Conservation (phyloP, 2,888 invertebrate genomes). For the Dexiosoma caninum region DNA sequence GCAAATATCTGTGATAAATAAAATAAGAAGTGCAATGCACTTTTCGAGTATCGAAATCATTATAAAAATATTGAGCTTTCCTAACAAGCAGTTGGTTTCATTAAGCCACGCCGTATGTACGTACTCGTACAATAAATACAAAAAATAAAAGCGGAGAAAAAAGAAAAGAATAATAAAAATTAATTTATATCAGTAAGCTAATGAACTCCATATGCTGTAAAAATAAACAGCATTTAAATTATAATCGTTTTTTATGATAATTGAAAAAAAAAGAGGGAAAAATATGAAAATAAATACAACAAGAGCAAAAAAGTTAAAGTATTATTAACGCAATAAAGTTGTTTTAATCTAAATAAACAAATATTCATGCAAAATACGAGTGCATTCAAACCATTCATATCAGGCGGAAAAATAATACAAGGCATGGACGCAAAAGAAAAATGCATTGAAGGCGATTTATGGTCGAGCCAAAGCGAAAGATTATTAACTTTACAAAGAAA, state of each 20-base stretch:
- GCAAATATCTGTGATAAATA: too few relatives aligned
- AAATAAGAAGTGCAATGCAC: too few relatives aligned
- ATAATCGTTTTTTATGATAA: slow-evolving; percentile 59
- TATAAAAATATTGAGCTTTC: too few relatives aligned
- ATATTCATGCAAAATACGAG: slow-evolving; percentile 20
- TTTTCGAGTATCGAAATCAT: too few relatives aligned
- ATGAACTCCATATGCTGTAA: slow-evolving; percentile 57
- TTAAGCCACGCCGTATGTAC: background rate
- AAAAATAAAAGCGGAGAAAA: background rate
- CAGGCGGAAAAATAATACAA: background rate
- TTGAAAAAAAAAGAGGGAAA: slow-evolving; percentile 34
- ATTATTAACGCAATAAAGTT: slow-evolving; percentile 38
- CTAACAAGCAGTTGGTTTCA: slow-evolving; percentile 12
- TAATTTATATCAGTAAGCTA: slow-evolving; percentile 58
- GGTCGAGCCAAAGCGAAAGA: background rate
- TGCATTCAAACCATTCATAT: background rate
- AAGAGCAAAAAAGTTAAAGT: slow-evolving; percentile 14
- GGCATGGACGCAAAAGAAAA: background rate
- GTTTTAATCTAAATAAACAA: slow-evolving; percentile 49
- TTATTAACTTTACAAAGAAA: background rate
- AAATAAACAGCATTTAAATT: slow-evolving; percentile 53
- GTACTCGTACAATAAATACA: background rate
- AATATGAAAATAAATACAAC: background rate
- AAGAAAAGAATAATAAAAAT: slow-evolving; percentile 30
- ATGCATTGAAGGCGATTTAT: background rate